These are phyloP conservation scores for Craterocephalus amniculus DNA, from an alignment of 2,797 vertebrate genomes.

Conservation along the genomic window DNA sequence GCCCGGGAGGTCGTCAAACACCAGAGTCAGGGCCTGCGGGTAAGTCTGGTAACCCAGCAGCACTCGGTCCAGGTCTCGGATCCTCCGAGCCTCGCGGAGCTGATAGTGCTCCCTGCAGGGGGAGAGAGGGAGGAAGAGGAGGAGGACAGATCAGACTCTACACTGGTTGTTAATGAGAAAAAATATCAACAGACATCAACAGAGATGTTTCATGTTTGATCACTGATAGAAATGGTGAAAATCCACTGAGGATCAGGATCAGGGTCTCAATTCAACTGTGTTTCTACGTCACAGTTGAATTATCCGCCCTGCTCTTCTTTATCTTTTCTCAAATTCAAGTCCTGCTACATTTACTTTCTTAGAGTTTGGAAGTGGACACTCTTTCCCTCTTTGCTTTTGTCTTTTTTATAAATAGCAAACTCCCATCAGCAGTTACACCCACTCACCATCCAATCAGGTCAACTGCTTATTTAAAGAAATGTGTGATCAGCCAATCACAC, in stretches of 20 bases:
- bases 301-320: not conserved
- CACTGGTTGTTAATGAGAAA: not conserved
- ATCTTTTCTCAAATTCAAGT: not conserved
- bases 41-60: slow-evolving; percentile 96
- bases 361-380: not conserved
- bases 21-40: slow-evolving; percentile 88
- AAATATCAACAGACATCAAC: not conserved
- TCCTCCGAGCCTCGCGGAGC: slow-evolving; percentile 90
- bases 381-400: not conserved
- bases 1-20: slow-evolving; percentile 93
- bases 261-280: no score
- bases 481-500: no score
- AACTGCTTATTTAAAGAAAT: no score
- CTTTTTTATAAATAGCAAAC: not conserved
- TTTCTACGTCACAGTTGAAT: not conserved
- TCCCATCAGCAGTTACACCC: no score
- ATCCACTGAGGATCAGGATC: no score
- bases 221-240: no score
- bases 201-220: no score
- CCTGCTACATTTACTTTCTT: not conserved
- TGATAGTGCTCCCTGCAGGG: slow-evolving; percentile 89
- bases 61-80: slow-evolving; percentile 94
- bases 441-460: no score
- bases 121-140: not conserved
- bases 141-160: not conserved